Base-by-base conservation (phyloP, 2,797 vertebrate species). In the Pangasius krempfi region DNA sequence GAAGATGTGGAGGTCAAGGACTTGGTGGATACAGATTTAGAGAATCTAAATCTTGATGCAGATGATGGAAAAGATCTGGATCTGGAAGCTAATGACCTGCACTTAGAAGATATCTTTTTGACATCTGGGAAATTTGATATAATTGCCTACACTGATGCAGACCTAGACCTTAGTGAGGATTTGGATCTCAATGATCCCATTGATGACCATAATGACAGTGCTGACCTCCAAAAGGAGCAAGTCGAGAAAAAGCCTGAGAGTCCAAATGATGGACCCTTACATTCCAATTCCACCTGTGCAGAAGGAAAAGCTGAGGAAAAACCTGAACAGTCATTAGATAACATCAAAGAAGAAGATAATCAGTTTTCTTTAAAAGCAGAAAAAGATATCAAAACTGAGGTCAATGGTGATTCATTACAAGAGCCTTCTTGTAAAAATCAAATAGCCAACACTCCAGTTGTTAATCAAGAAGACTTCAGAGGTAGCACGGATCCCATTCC, bases 1-100 rank as follows among this genome's bases (percentile, higher is more conserved):
- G 99, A 99, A 20, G 98, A 98, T 2, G 98, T 99, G 86, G 98
- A 99, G 92, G 99, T 99, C 88, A 99, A 99, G 94, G 99, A 99
- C 92, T 95, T 99, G 89, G 99, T 98, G 68, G 99, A 99, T 92
- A 97, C 98, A 16, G 99, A 99, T 93, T 96, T 99, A 87, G 99
- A 99, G 94, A 99, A 99, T 92, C 93, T 99, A 88, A 99, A 99
- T 94, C 96, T 99, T 83, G 99, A 99, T 90, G 90, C 98, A 60
- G 98, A 99, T 54, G 98, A 99, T 93, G 97, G 98, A 37, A 99
- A 99, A 94, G 99, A 99, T 85, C 90, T 99, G 40, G 99, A 99
- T 92, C 95, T 99, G 85, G 99, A 99, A 95, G 97, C 99, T 0
- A 99, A 99, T 82, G 99, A 99, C 91, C 95, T 99, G 89, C 98